phyloP scores from a whole-genome alignment of 2,888 invertebrate genomes.

The Gnatocerus cornutus region DNA sequence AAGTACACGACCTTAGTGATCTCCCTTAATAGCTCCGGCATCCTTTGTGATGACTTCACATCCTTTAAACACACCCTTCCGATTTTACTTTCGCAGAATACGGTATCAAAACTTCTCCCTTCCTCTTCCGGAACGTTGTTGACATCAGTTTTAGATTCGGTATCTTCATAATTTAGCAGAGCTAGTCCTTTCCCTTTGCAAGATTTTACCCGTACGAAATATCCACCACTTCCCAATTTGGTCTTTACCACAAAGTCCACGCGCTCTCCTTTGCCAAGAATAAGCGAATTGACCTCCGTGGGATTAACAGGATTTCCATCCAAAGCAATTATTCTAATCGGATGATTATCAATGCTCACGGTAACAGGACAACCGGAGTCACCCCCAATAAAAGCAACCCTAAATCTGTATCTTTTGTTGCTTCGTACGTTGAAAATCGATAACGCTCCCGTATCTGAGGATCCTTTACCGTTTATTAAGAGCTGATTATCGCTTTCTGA shows the following conservation, averaged over 20 bases:
- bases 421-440: conserved; percentile 73
- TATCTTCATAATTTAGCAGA: conserved; percentile 70
- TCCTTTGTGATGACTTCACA: conserved; percentile 73
- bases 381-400: conserved; percentile 80
- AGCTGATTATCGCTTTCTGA: conserved; percentile 80
- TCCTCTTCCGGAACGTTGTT: conserved; percentile 17
- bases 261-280: conserved; percentile 81
- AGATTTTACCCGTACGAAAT: conserved; percentile 77
- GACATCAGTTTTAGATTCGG: conserved; percentile 22
- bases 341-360: conserved; percentile 79
- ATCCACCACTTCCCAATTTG: conserved; percentile 74
- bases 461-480: conserved; percentile 78
- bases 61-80: conserved; percentile 77
- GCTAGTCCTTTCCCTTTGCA: conserved; percentile 73
- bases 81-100: conserved; percentile 64
- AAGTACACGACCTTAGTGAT: conserved; percentile 78
- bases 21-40: conserved; percentile 73
- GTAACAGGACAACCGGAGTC: conserved; percentile 80
- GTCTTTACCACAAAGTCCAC: conserved; percentile 83
- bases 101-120: conserved; percentile 63
- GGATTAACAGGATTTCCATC: conserved; percentile 81
- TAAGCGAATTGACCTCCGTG: conserved; percentile 74
- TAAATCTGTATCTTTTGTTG: conserved; percentile 78
- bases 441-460: conserved; percentile 65
- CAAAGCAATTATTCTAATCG: conserved; percentile 78